Evolutionary conservation across 2,797 vertebrate species (phyloP), one percentile per base, ranked within the genome.

Genomic region (Erethizon dorsatum): DNA sequence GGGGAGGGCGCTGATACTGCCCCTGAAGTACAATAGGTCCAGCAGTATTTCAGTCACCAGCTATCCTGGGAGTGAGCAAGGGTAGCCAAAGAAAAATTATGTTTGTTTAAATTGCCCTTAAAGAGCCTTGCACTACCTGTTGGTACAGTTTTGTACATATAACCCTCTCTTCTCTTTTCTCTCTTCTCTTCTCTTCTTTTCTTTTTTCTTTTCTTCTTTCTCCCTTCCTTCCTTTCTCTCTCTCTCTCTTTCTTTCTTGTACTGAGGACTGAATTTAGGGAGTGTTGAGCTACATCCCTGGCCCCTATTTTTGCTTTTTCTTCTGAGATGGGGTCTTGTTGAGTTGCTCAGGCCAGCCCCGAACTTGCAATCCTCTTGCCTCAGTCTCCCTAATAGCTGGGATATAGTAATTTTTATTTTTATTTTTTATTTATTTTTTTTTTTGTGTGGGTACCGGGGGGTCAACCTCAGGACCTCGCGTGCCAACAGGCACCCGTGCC

Each of bases 61-160:
- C 6, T 90, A 8, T 63, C 18, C 56, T 65, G 18, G 61, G 77
- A 82, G 20, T 50, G 54, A 91, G n/a, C 8, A 50, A 63, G 52
- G 87, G 2, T 63, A 31, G 26, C 26, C 28, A 56, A 67, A 89
- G 63, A 79, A 95, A 94, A 94, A 94, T 84, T 47, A 4, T 78
- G 10, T 86, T 15, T 93, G 45, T 15, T 80, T 90, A 96, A 80
- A 71, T 95, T 89, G 15, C 22, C 45, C 57, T 95, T 85, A 93
- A 87, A 83, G 57, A 59, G 33, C 61, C 9, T 78, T 84, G 94
- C 80, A 59, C 93, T 90, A 56, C 24, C 45, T 86, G 8, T 85
- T 1, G 69, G 47, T 90, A n/a, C 47, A 89, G 67, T 96, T 90
- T 86, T 95, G 47, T 71, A 9, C 52, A 47, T 73, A 8, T 85